phyloP scores from a whole-genome alignment of 2,113 vertebrate species.

The Brachypteracias leptosomus region DNA sequence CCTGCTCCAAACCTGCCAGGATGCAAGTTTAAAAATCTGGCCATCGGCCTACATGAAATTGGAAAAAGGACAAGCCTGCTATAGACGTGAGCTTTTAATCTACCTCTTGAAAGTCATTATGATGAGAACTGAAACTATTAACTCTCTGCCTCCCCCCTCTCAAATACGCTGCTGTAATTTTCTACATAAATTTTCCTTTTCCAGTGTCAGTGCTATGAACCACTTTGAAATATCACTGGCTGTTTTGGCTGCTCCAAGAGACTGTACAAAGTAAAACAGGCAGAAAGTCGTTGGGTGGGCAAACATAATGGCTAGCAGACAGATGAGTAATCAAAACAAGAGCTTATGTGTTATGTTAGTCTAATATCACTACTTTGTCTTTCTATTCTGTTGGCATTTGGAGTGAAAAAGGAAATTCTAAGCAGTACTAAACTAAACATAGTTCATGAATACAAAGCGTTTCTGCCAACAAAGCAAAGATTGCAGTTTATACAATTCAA shows the following conservation, averaged over 20 bases:
- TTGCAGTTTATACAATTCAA: slow-evolving; percentile 48
- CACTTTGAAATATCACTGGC: not conserved
- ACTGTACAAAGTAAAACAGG: not conserved
- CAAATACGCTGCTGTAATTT: not conserved
- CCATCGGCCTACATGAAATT: not conserved
- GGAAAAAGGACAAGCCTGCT: not conserved
- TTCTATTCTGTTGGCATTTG: slow-evolving; percentile 35
- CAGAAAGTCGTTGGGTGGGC: not conserved
- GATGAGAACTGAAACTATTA: not conserved
- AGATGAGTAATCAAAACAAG: slow-evolving; percentile 48
- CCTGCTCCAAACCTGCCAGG: not conserved
- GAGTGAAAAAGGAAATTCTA: slow-evolving; percentile 28
- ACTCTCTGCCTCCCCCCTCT: not conserved
- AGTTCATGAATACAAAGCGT: slow-evolving; percentile 42
- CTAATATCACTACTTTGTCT: slow-evolving; percentile 42
- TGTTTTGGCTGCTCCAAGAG: not conserved
- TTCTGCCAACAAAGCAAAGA: slow-evolving; percentile 38
- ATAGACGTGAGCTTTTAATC: not conserved
- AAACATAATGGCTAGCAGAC: not conserved
- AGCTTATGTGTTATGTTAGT: slow-evolving; percentile 19
- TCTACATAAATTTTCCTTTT: not conserved
- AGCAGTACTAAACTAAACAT: slow-evolving; percentile 13
- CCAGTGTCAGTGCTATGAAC: not conserved
- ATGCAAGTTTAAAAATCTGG: not conserved
- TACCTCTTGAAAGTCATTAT: not conserved